These are phyloP conservation scores for Caenorhabditis drosophilae DNA, from an alignment of 2,888 invertebrate species.

Conservation along the genomic window DNA sequence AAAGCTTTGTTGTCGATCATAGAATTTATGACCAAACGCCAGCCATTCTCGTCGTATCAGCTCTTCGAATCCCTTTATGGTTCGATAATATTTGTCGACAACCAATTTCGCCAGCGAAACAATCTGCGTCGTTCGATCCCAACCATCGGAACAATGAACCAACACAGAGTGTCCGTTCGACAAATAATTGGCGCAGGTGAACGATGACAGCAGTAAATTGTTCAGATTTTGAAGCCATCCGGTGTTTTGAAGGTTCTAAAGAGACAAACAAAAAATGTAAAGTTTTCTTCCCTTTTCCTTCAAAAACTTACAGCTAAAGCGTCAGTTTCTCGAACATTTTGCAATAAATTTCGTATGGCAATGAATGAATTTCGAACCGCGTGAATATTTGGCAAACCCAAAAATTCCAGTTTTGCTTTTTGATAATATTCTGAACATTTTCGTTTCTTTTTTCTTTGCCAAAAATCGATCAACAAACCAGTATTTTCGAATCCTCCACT, in stretches of 20 bases:
- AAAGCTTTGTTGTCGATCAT: constrained; percentile 79
- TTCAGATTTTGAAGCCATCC: constrained; percentile 56
- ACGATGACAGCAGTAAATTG: constrained; percentile 37
- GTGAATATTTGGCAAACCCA: constrained; percentile 96
- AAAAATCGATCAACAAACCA: constrained; percentile 56
- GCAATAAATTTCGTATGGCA: constrained; percentile 76
- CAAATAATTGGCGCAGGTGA: constrained; percentile 52
- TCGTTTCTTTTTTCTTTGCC: neutral
- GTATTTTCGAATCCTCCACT: constrained; percentile 95
- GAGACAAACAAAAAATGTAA: no score
- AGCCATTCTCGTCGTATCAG: constrained; percentile 95
- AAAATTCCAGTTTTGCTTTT: constrained; percentile 91
- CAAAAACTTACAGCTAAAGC: no score
- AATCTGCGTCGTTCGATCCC: constrained; percentile 98
- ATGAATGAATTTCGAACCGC: constrained; percentile 90
- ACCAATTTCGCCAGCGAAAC: constrained; percentile 89
- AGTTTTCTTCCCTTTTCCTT: no score
- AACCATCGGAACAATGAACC: constrained; percentile 97
- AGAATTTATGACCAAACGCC: constrained; percentile 97
- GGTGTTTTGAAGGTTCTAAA: constrained; percentile 51
- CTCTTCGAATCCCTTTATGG: constrained; percentile 88
- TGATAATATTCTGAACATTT: constrained; percentile 82
- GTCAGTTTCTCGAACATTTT: constrained; percentile 6
- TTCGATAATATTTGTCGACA: constrained; percentile 91
- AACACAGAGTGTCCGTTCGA: constrained; percentile 79